Evolutionary conservation across 1,140 invertebrate genomes (phyloP).

Genomic region (Lordiphosa collinella): DNA sequence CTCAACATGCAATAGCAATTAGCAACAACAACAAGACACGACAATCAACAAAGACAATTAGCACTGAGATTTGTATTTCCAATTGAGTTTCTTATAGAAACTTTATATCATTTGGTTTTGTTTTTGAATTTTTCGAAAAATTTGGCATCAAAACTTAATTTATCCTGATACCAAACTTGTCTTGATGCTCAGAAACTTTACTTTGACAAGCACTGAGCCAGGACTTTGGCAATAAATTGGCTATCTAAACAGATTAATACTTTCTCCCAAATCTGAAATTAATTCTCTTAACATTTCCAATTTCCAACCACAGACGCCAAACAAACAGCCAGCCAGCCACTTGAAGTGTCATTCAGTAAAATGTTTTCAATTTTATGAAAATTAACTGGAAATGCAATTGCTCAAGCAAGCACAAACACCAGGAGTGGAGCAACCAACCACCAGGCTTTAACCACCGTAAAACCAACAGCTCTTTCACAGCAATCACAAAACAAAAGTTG

Average conservation of each 20-base stretch:
- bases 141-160: too few relatives aligned
- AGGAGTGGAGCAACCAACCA: constrained; percentile 6
- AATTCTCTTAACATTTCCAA: not conserved
- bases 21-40: constrained; percentile 17
- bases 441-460: not conserved
- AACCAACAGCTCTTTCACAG: not conserved
- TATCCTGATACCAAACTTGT: too few relatives aligned
- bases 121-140: too few relatives aligned
- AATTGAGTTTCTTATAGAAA: too few relatives aligned
- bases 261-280: too few relatives aligned
- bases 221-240: too few relatives aligned
- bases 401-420: constrained; percentile 11
- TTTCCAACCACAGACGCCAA: constrained; percentile 2
- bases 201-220: too few relatives aligned
- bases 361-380: constrained; percentile 58
- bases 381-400: constrained; percentile 56
- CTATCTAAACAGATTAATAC: too few relatives aligned
- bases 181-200: too few relatives aligned
- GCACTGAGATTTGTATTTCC: too few relatives aligned
- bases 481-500: constrained; percentile 26
- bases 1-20: constrained; percentile 24
- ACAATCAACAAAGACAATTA: constrained; percentile 1
- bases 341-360: constrained; percentile 53
- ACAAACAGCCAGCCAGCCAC: constrained; percentile 17
- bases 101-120: too few relatives aligned